Percentiles rank a stretch among this genome's conserved stretches.
Evolutionary conservation across 2,797 vertebrate genomes (phyloP).

Genomic region (Xenops minutus): DNA sequence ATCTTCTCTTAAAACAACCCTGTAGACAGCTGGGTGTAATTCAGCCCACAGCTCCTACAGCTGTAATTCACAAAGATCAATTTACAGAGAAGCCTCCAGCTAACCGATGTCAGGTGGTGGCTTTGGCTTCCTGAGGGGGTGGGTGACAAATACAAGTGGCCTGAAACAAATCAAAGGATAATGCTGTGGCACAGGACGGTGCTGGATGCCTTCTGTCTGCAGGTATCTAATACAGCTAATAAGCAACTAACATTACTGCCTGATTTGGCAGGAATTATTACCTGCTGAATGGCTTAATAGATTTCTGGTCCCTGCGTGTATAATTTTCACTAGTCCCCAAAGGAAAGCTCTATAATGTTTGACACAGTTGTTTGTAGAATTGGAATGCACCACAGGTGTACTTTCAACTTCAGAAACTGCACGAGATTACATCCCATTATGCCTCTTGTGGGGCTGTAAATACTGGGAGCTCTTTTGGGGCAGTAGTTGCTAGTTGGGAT

Average conservation of each 20-base stretch:
- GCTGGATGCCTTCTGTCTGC: neutral
- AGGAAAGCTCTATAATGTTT: conserved; percentile 14
- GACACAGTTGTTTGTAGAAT: conserved; percentile 32
- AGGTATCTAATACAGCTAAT: neutral
- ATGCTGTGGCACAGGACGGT: neutral
- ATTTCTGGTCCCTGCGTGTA: neutral
- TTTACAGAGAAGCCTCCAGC: neutral
- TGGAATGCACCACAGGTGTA: neutral
- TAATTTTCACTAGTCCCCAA: neutral
- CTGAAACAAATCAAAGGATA: conserved; percentile 14
- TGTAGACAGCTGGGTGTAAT: neutral
- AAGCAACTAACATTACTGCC: neutral
- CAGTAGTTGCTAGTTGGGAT: fast-evolving
- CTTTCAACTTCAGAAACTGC: neutral
- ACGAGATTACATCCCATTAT: neutral
- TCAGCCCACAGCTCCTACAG: neutral
- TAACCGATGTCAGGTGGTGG: neutral
- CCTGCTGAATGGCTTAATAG: conserved; percentile 38
- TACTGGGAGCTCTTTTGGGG: neutral
- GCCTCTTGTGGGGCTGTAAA: neutral
- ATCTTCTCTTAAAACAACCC: neutral
- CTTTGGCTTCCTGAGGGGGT: neutral
- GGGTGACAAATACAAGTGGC: neutral
- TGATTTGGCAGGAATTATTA: conserved; percentile 31
- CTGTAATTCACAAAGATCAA: neutral